Conservation (phyloP, 2,888 invertebrate genomes). For the Phrixothrix hirtus region DNA sequence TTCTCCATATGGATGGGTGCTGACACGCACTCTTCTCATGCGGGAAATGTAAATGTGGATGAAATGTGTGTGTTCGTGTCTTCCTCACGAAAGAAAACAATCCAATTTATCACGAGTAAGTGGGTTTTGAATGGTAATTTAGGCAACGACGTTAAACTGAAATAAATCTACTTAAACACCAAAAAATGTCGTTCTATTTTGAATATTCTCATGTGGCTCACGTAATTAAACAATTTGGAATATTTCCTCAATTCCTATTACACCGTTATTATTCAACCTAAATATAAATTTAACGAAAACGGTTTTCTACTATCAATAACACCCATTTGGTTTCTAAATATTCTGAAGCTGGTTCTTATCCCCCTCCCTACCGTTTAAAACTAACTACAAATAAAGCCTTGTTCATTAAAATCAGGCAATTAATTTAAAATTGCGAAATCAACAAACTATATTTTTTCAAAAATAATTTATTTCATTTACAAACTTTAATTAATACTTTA, state of each 20-base stretch:
- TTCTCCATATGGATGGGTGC: constrained; percentile 41
- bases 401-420: no score
- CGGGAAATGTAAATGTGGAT: constrained; percentile 36
- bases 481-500: no score
- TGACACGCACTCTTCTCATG: constrained; percentile 34
- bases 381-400: no score
- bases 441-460: no score
- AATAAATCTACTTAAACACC: constrained; percentile 20
- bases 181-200: constrained; percentile 6
- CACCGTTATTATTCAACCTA: no score
- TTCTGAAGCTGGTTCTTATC: no score
- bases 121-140: constrained; percentile 23
- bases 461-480: no score
- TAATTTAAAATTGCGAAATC: no score
- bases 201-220: constrained; percentile 10
- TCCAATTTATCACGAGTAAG: constrained; percentile 30
- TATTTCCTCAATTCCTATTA: no score
- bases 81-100: constrained; percentile 30
- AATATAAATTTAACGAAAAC: neutral
- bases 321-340: no score
- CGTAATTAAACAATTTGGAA: constrained; percentile 1
- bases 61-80: constrained; percentile 28
- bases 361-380: no score
- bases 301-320: no score
- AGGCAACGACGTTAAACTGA: constrained; percentile 17